A percentile compares a stretch with the other conserved stretches of the same genome.
Conservation (phyloP, 2,113 vertebrate genomes). For the Uria aalge region DNA sequence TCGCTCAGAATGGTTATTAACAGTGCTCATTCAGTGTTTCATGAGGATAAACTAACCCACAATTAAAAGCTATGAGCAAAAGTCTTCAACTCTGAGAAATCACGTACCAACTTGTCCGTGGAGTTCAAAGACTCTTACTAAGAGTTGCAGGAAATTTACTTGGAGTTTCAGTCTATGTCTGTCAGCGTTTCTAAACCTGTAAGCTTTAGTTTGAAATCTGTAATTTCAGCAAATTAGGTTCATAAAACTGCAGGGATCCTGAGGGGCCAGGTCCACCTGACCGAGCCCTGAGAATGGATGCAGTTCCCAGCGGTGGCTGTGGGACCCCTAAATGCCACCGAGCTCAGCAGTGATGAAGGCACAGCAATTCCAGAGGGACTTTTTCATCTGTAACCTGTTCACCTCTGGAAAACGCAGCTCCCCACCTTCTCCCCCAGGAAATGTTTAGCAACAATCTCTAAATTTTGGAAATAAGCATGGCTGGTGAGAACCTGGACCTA, state of each 20-base stretch:
- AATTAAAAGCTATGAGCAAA: not conserved
- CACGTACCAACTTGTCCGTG: not conserved
- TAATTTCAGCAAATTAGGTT: not conserved
- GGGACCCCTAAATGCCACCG: not conserved
- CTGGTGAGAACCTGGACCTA: not conserved
- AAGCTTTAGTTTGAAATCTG: not conserved
- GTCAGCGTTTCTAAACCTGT: not conserved
- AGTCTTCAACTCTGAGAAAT: not conserved
- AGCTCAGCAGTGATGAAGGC: not conserved
- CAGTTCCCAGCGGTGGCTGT: not conserved
- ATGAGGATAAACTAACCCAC: not conserved
- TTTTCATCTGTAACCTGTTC: not conserved
- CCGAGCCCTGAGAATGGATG: not conserved
- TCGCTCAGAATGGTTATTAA: not conserved
- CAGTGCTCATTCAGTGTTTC: not conserved
- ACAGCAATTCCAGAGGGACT: not conserved
- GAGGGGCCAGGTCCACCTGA: rapidly evolving
- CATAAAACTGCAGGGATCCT: not conserved
- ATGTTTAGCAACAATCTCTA: rapidly evolving
- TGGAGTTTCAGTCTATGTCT: not conserved
- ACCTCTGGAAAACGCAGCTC: not conserved
- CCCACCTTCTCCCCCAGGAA: not conserved
- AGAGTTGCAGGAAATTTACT: not conserved
- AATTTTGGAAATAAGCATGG: not conserved
- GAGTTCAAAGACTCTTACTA: not conserved